phyloP scores from a whole-genome alignment of 2,113 vertebrate genomes.

The Tauraco erythrolophus region DNA sequence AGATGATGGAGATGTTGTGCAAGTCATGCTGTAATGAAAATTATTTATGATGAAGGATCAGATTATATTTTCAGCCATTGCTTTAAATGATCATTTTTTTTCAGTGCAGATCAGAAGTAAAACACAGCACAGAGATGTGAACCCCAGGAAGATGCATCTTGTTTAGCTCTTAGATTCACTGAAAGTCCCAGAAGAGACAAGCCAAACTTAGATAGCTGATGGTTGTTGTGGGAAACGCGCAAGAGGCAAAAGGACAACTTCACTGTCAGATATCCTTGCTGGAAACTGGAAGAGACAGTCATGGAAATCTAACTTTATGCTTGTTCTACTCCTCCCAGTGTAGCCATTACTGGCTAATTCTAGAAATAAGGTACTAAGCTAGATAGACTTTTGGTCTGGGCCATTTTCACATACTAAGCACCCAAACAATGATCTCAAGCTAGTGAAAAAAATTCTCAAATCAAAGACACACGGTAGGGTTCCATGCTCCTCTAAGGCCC shows the following conservation, averaged over 20 bases:
- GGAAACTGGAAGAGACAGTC: slow-evolving; percentile 9
- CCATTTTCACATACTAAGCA: background rate
- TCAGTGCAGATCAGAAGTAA: background rate
- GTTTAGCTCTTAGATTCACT: background rate
- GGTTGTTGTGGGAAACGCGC: background rate
- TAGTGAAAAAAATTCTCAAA: background rate
- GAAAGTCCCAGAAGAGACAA: background rate
- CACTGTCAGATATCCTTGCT: background rate
- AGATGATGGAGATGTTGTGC: background rate
- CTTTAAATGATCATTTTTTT: background rate
- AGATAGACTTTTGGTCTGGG: background rate
- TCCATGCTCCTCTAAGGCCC: background rate
- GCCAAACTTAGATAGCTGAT: background rate
- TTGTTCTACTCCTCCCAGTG: background rate
- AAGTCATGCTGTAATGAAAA: background rate
- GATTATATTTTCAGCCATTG: background rate
- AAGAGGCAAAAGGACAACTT: background rate
- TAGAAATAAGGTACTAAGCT: background rate
- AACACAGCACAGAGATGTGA: background rate
- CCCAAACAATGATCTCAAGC: slow-evolving; percentile 4
- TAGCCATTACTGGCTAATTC: background rate
- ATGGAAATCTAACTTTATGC: background rate
- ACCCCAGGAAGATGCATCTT: background rate
- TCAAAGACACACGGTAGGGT: background rate
- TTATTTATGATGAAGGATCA: background rate